phyloP scores from a whole-genome alignment of 2,888 invertebrate genomes.

The Abscondita cerata region DNA sequence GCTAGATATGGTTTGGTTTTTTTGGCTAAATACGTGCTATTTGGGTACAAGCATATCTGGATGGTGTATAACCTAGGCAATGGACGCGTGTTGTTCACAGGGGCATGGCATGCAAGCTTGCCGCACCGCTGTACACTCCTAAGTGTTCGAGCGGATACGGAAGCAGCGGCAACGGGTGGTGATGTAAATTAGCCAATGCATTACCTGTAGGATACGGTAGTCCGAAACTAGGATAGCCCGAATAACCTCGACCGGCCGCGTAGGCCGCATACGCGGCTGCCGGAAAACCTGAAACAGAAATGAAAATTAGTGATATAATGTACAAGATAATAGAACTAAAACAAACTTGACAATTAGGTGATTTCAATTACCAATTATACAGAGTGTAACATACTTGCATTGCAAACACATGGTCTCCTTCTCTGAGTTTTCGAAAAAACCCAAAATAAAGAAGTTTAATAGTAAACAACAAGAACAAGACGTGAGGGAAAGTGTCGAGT shows the following conservation, averaged over 20 bases:
- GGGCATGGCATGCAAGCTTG: conserved; percentile 78
- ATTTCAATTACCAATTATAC: too few relatives aligned
- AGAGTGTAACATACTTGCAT: too few relatives aligned
- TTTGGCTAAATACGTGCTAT: neutral
- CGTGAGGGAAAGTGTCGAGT: too few relatives aligned
- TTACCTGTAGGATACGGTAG: conserved; percentile 98
- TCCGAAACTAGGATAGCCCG: conserved; percentile 97
- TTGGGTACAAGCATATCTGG: conserved; percentile 23
- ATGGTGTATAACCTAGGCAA: conserved; percentile 39
- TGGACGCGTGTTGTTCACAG: conserved; percentile 67
- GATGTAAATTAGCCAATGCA: conserved; percentile 81
- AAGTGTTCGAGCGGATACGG: conserved; percentile 70
- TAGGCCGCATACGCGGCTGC: conserved; percentile 95
- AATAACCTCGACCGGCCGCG: conserved; percentile 95
- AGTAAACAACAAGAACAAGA: too few relatives aligned
- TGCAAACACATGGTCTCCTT: too few relatives aligned
- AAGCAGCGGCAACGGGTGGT: conserved; percentile 68
- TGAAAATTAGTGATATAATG: conserved; percentile 10
- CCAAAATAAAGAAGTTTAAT: too few relatives aligned
- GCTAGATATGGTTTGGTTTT: conserved; percentile 23
- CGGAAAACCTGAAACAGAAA: conserved; percentile 79
- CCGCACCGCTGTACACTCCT: conserved; percentile 64
- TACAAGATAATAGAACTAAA: neutral
- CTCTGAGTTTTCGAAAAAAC: too few relatives aligned
- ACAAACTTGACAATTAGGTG: neutral